Conservation (phyloP, 2,797 vertebrate genomes). For the Oryzias dopingdopingensis region DNA sequence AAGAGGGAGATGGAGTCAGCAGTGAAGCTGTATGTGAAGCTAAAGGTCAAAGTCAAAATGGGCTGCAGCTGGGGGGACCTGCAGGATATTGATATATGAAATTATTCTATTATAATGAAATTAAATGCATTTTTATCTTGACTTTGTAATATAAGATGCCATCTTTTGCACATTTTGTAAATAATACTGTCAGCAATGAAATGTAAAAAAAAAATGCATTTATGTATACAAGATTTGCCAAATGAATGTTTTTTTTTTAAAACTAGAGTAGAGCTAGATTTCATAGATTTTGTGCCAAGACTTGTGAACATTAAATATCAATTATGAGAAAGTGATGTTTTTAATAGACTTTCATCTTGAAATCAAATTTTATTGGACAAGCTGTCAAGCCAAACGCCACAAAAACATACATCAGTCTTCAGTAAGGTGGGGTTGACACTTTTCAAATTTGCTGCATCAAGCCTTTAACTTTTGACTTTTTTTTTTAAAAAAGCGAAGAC, state of each 20-base stretch:
- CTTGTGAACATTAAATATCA: neutral
- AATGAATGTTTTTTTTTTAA: conserved; percentile 8
- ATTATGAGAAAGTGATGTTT: conserved; percentile 12
- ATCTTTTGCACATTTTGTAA: conserved; percentile 21
- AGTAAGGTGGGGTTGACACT: conserved; percentile 39
- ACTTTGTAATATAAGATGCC: conserved; percentile 5
- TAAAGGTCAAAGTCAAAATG: conserved; percentile 88
- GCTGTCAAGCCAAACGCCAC: conserved; percentile 47
- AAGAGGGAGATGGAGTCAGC: conserved; percentile 94
- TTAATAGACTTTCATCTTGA: conserved; percentile 29
- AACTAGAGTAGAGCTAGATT: neutral
- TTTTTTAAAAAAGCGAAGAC: neutral
- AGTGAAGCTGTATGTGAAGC: conserved; percentile 87
- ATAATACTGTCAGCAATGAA: conserved; percentile 30
- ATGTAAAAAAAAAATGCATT: conserved; percentile 17
- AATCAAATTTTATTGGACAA: conserved; percentile 69
- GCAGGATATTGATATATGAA: conserved; percentile 85
- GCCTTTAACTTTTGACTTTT: neutral
- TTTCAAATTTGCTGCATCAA: conserved; percentile 41
- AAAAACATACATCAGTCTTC: conserved; percentile 47
- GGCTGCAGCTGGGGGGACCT: conserved; percentile 93
- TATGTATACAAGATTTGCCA: conserved; percentile 32
- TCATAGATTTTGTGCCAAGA: neutral
- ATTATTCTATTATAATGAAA: neutral
- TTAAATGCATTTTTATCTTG: neutral